Evolutionary conservation across 1,140 invertebrate genomes (phyloP), one percentile per base, ranked within the genome.

Genomic region (Myzus persicae): DNA sequence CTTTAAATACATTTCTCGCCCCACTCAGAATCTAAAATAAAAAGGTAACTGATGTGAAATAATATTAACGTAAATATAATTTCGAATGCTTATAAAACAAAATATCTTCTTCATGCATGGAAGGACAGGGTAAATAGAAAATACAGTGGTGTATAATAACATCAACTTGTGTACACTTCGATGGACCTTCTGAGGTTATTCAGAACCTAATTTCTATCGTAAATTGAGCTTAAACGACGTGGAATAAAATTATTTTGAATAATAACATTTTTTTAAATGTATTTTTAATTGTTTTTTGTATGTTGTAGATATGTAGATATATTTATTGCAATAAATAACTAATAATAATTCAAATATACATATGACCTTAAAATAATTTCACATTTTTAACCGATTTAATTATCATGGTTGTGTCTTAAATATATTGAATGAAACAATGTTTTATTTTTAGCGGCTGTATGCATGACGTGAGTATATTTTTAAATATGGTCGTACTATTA

Each of bases 61-160:
- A 90, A 67, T 67, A 90, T 40, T 31, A 90, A 90, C 38, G 54
- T 90, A 67, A 67, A 67, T 67, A 67, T 90, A 90, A 59, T 90
- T 67, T 54, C 38, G 2, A 90, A 40, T 59, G 89, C 38, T 90
- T 42, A 36, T 67, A 90, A 42, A 67, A 90, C 89, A 67, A 90
- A 90, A 67, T 22, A 14, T 67, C 38, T 67, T 67, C 89, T 67
- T 90, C 44, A 67, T 54, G 42, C 89, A 90, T 90, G 89, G 26
- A 40, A 42, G 42, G n/a, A 90, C 54, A 90, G 38, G 14, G 89
- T 67, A 40, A 67, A 90, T 67, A 42, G 51, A 40, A 48, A 67
- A 90, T 90, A 67, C 26, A 67, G 54, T 67, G 51, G 89, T 7
- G 38, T 59, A 90, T 67, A 90, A 90, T 42, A 90, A 90, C 89